Evolutionary conservation across 2,797 vertebrate species (phyloP).

Genomic region (Hirundo rustica): DNA sequence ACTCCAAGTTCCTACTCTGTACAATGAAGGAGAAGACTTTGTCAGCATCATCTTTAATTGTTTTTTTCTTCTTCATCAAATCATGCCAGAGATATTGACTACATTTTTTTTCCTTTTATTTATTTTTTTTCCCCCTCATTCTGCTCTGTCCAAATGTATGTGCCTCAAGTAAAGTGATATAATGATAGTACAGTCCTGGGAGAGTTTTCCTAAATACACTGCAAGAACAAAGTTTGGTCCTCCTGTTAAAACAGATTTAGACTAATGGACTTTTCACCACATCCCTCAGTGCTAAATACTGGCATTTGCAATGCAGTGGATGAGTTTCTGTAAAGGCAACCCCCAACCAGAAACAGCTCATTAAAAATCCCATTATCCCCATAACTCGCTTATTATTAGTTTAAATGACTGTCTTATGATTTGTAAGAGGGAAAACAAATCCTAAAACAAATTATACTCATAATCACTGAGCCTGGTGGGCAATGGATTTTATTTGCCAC

Average conservation of each 20-base stretch:
- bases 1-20: background rate
- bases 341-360: slow-evolving; percentile 10
- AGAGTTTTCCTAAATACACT: background rate
- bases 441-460: background rate
- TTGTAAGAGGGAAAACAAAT: slow-evolving; percentile 31
- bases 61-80: background rate
- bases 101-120: background rate
- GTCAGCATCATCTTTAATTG: background rate
- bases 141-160: accelerated
- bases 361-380: slow-evolving; percentile 38
- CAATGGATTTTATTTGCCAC: slow-evolving; percentile 12
- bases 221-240: background rate
- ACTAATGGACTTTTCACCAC: slow-evolving; percentile 1
- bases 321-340: background rate
- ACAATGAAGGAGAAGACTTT: background rate
- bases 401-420: slow-evolving; percentile 9
- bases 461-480: background rate
- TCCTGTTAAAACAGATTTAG: background rate
- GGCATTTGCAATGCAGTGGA: background rate
- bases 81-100: background rate
- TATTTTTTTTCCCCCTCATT: background rate
- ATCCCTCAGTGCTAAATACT: background rate
- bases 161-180: background rate
- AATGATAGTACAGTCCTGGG: background rate
- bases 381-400: slow-evolving; percentile 28